Evolutionary conservation across 2,797 vertebrate genomes (phyloP), one percentile per base, ranked within the genome.

Genomic region (Orestias chungarensis): DNA sequence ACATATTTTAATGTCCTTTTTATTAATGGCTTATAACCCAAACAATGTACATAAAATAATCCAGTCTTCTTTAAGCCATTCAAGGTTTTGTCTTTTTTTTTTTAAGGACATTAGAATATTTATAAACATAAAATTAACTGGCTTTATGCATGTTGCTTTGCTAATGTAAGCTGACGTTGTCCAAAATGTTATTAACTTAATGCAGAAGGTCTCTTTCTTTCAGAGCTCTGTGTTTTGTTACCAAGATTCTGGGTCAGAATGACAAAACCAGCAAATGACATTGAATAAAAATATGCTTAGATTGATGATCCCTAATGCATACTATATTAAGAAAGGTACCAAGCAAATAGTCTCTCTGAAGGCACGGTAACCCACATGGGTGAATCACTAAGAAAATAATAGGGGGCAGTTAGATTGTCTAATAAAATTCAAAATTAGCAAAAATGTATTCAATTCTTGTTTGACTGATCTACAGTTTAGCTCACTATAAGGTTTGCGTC

Each of bases 241-340:
- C 57, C 61, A 66, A 14, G 43, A 69, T 15, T 62, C 31, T 68
- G 69, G 86, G 87, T 89, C 86, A 84, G 78, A 81, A 49, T 86
- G 89, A 89, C 86, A 86, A 83, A 84, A 66, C 62, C 14, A 14
- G 15, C 15, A 31, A 20, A 83, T 52, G 29, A 72, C 78, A 31
- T 61, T 33, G 62, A 75, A 77, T 79, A 79, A 72, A 85, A 88
- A 74, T 76, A 81, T 70, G 73, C 66, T 82, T 64, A 71, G 12
- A 49, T 74, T 71, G 78, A 86, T 73, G 46, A 15, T 46, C 71
- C 38, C 79, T 57, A 75, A 83, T 82, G 78, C 40, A 79, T 66
- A 65, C 4, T 84, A 76, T 69, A 77, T 82, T 67, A 82, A 44
- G 50, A 71, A 76, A 64, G n/a, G 73, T 68, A 23, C 7, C 38